These are phyloP conservation scores for Phania funesta DNA, from an alignment of 2,888 invertebrate species.

Conservation along the genomic window DNA sequence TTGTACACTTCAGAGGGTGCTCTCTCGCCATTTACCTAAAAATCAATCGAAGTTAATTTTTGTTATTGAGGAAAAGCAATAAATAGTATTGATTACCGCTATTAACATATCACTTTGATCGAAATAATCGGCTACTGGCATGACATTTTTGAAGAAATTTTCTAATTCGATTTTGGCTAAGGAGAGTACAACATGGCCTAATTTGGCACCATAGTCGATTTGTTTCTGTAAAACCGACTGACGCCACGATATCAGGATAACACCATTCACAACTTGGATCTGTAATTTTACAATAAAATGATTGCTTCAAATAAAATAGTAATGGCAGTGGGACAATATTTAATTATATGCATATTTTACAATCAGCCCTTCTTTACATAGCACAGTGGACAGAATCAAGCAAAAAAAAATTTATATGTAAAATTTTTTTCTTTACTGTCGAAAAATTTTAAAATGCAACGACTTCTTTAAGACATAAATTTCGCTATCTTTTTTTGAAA, in stretches of 20 bases:
- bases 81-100: slow-evolving; percentile 81
- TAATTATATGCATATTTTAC: too few species aligned
- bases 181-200: slow-evolving; percentile 90
- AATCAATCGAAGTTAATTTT: background rate
- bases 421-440: too few species aligned
- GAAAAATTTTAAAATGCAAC: too few species aligned
- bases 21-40: slow-evolving; percentile 91
- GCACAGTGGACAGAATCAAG: too few species aligned
- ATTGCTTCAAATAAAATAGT: too few species aligned
- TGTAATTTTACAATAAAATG: too few species aligned
- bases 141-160: slow-evolving; percentile 93
- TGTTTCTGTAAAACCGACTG: slow-evolving; percentile 92
- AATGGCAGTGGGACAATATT: too few species aligned
- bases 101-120: slow-evolving; percentile 91
- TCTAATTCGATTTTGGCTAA: slow-evolving; percentile 92
- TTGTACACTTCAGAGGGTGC: slow-evolving; percentile 92
- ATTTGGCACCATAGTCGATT: slow-evolving; percentile 93
- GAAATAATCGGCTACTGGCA: slow-evolving; percentile 95
- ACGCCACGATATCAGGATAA: slow-evolving; percentile 92
- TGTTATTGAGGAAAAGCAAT: background rate
- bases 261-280: slow-evolving; percentile 94
- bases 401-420: too few species aligned
- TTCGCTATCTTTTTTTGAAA: too few species aligned
- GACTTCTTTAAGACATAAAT: too few species aligned
- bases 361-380: too few species aligned